Percentiles rank a stretch among this genome's conserved stretches.
Conservation (phyloP, 2,797 vertebrate species). For the Masticophis lateralis region DNA sequence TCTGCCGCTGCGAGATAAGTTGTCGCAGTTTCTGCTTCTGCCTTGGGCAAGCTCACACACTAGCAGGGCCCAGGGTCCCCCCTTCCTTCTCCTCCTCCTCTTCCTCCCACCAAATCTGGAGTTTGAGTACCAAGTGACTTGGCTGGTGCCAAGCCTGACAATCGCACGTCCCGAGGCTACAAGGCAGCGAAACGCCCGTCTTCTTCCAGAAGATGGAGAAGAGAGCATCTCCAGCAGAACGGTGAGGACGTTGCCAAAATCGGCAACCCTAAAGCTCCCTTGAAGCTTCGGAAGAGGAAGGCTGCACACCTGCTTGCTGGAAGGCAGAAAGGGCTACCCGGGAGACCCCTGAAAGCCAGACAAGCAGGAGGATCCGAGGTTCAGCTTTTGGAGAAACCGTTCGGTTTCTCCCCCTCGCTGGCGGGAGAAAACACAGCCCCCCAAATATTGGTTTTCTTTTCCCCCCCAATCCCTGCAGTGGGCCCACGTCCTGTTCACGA, state of each 20-base stretch:
- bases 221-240: slow-evolving; percentile 75
- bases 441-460: neutral
- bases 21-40: slow-evolving; percentile 78
- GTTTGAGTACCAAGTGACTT: slow-evolving; percentile 75
- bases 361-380: slow-evolving; percentile 63
- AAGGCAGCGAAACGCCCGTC: slow-evolving; percentile 54
- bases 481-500: neutral
- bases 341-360: slow-evolving; percentile 79
- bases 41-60: slow-evolving; percentile 77
- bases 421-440: neutral
- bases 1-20: slow-evolving; percentile 87
- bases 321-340: slow-evolving; percentile 88
- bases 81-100: slow-evolving; percentile 11
- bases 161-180: slow-evolving; percentile 63
- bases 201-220: slow-evolving; percentile 65
- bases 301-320: slow-evolving; percentile 83
- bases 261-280: slow-evolving; percentile 77
- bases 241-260: slow-evolving; percentile 78
- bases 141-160: slow-evolving; percentile 70
- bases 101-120: slow-evolving; percentile 62
- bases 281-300: slow-evolving; percentile 77
- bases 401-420: neutral
- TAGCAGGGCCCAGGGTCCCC: slow-evolving; percentile 70
- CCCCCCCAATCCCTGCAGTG: no score
- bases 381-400: slow-evolving; percentile 50